These are phyloP conservation scores for Semnopithecus entellus DNA, from an alignment of 2,113 vertebrate genomes.

Conservation along the genomic window DNA sequence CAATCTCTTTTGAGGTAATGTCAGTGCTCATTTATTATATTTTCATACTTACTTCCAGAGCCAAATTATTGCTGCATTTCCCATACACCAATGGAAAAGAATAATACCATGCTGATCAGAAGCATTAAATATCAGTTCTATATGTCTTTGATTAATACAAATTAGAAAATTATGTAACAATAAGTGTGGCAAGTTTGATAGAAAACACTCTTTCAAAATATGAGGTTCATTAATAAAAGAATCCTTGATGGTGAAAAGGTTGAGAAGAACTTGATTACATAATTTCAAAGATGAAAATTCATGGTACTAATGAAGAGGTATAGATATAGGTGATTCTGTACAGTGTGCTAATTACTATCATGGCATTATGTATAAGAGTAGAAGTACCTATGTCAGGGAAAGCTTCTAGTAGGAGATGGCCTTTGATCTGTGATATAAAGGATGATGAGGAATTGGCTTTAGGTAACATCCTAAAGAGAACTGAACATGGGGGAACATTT, in stretches of 20 bases:
- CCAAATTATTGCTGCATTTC: background rate
- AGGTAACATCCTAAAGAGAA: background rate
- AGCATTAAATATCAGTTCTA: background rate
- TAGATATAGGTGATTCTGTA: constrained; percentile 1
- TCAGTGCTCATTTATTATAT: constrained; percentile 64
- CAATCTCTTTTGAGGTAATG: constrained; percentile 22
- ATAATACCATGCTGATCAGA: constrained; percentile 19
- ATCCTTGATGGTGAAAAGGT: background rate
- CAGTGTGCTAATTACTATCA: background rate
- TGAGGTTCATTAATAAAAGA: constrained; percentile 14
- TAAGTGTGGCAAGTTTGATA: constrained; percentile 28
- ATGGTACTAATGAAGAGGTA: background rate
- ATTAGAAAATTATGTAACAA: constrained; percentile 26
- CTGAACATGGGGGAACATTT: background rate
- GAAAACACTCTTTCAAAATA: constrained; percentile 32
- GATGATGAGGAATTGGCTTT: constrained; percentile 17
- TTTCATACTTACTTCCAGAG: constrained; percentile 62
- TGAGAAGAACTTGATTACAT: constrained; percentile 18
- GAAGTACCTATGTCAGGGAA: background rate
- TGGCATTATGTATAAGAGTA: background rate
- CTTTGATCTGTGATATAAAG: constrained; percentile 41
- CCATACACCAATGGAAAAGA: constrained; percentile 20
- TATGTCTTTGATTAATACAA: constrained; percentile 42
- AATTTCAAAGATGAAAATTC: constrained; percentile 39
- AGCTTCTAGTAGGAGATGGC: background rate